Percentiles rank a stretch among this genome's conserved stretches.
These are phyloP conservation scores for Aphis craccivora DNA, from an alignment of 1,140 invertebrate species.

Conservation along the genomic window DNA sequence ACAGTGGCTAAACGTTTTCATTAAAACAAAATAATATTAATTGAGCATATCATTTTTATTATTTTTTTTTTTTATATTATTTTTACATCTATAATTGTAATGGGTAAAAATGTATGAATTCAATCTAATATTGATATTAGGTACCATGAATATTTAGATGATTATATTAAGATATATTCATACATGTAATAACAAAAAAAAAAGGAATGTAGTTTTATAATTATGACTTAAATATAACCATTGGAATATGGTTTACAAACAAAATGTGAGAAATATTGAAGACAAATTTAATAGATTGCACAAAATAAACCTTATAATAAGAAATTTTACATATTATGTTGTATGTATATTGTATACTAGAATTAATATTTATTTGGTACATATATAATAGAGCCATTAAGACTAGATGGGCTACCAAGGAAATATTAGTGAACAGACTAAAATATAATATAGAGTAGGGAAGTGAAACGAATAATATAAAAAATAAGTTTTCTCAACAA, in stretches of 20 bases:
- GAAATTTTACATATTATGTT: not conserved
- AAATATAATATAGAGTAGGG: constrained; percentile 10
- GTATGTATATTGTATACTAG: not conserved
- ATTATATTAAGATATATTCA: not conserved
- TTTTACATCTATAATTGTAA: not conserved
- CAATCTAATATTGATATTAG: not conserved
- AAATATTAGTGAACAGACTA: not conserved
- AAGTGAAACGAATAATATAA: not conserved
- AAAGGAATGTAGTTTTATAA: not conserved
- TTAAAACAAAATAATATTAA: not conserved
- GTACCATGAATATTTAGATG: not conserved
- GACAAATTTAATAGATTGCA: not conserved
- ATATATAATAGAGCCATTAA: not conserved
- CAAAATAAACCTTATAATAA: not conserved
- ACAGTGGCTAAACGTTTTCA: not conserved
- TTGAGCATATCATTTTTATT: not conserved
- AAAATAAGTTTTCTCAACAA: not conserved
- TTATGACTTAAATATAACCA: not conserved
- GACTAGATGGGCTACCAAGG: not conserved
- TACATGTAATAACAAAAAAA: not conserved
- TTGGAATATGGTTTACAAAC: not conserved
- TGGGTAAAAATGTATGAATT: not conserved
- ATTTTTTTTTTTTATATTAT: too few species aligned
- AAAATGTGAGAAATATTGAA: not conserved
- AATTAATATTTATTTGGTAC: not conserved